Evolutionary conservation across 2,113 vertebrate species (phyloP).

Genomic region (Rhinopomastus cyanomelas): DNA sequence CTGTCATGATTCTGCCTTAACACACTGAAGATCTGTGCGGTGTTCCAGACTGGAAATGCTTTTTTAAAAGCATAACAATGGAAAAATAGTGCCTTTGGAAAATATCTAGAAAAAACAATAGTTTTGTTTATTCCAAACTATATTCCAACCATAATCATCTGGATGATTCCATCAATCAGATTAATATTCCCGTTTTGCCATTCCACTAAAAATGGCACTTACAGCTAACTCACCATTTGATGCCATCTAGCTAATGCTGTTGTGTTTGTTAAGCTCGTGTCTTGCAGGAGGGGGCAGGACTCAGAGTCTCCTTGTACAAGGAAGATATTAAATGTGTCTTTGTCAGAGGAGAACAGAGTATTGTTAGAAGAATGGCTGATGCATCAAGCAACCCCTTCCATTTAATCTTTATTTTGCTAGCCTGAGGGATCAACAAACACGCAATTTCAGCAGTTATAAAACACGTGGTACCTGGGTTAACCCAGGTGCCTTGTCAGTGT

Average conservation of each 20-base stretch:
- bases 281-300: background rate
- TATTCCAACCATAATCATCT: background rate
- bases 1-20: background rate
- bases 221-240: background rate
- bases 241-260: background rate
- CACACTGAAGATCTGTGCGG: background rate
- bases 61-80: background rate
- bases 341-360: background rate
- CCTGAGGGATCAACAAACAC: background rate
- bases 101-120: background rate
- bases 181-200: background rate
- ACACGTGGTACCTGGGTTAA: background rate
- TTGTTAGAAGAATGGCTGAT: fast-evolving
- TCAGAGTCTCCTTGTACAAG: background rate
- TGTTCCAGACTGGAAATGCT: background rate
- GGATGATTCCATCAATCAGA: background rate
- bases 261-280: background rate
- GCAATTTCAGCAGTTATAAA: background rate
- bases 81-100: background rate
- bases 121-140: background rate
- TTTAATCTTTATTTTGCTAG: background rate
- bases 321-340: background rate
- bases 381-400: background rate
- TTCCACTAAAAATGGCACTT: background rate
- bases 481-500: background rate